These are phyloP conservation scores for Erythrolamprus reginae DNA, from an alignment of 2,113 vertebrate genomes.

Conservation along the genomic window DNA sequence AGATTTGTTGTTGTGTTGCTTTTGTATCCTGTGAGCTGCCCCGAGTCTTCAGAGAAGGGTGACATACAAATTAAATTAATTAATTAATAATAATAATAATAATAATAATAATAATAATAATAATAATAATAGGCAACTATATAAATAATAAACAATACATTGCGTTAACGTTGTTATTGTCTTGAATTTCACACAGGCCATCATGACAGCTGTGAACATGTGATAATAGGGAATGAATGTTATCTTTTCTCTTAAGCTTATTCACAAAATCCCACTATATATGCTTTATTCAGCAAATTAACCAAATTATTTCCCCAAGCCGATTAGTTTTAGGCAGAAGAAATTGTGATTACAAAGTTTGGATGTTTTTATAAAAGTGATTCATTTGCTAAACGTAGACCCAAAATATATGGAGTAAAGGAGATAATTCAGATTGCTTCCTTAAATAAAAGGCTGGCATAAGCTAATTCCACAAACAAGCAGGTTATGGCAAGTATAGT, in stretches of 20 bases:
- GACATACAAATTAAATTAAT: too few relatives aligned
- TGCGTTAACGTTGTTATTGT: slow-evolving; percentile 37
- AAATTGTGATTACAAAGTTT: slow-evolving; percentile 46
- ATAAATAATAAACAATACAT: slow-evolving; percentile 15
- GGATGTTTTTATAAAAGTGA: slow-evolving; percentile 35
- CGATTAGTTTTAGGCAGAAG: slow-evolving; percentile 48
- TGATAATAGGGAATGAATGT: slow-evolving; percentile 24
- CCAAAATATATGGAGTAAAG: slow-evolving; percentile 7
- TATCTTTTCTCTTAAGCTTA: slow-evolving; percentile 54
- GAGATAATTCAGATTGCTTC: not conserved
- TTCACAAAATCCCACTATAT: slow-evolving; percentile 50
- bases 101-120: too few relatives aligned
- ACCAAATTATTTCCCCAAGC: slow-evolving; percentile 58
- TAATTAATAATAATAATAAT: too few relatives aligned
- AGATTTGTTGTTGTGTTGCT: too few relatives aligned
- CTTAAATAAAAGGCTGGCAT: not conserved
- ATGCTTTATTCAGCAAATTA: slow-evolving; percentile 60
- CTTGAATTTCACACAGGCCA: slow-evolving; percentile 36
- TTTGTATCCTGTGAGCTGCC: too few relatives aligned
- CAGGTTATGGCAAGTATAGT: not conserved
- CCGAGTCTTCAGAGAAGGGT: too few relatives aligned
- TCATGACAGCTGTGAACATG: slow-evolving; percentile 38
- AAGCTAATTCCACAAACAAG: not conserved
- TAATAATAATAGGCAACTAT: too few relatives aligned
- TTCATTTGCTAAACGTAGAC: slow-evolving; percentile 34